Base-by-base conservation (phyloP, 2,888 invertebrate genomes). In the Tanypteryx hageni region DNA sequence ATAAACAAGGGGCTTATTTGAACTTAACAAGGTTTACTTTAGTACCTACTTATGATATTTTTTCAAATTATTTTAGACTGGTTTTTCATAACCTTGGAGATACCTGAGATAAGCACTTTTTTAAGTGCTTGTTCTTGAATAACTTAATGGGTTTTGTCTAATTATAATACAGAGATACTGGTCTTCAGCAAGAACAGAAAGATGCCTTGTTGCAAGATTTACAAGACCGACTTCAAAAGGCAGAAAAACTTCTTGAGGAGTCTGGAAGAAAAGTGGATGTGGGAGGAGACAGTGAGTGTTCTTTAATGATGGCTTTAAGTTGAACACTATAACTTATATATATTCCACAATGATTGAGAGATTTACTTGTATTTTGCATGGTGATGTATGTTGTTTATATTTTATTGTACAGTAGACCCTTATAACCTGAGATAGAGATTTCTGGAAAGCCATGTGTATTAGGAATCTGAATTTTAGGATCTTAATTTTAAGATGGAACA, bases 181-280 rank as follows among this genome's bases (percentile, higher is more conserved):
- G 95, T 94, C 94, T 95, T 93, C 96, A 95, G 94, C 95, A 95
- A 94, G 95, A 94, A 93, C 95, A 94, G 95, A 95, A 94, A 94
- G 92, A 92, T 82, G 91, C 92, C 59, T 68, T 97, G 89, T 92
- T 93, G 56, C 93, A 93, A 76, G 93, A 93, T 18, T 92, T 93
- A 56, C 93, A 93, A 89, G 93, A 93, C 27, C 93, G 93, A 68
- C 92, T 93, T 18, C 83, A 93, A 58, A 93, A 93, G 76, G 93
- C 93, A 27, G 93, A 93, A 58, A 86, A 93, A 44, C 82, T 93
- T 14, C 85, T 93, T 76, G 92, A 93, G 64, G 92, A 92, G 16
- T 92, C 91, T n/a, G 91, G 92, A 11, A 92, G 64, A 27, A 68
- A 92, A 57, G 64, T 56, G 44, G 68, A 61, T 22, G 68, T 64